Base-by-base conservation (phyloP, 2,888 invertebrate species). In the Drosophila neutralis region DNA sequence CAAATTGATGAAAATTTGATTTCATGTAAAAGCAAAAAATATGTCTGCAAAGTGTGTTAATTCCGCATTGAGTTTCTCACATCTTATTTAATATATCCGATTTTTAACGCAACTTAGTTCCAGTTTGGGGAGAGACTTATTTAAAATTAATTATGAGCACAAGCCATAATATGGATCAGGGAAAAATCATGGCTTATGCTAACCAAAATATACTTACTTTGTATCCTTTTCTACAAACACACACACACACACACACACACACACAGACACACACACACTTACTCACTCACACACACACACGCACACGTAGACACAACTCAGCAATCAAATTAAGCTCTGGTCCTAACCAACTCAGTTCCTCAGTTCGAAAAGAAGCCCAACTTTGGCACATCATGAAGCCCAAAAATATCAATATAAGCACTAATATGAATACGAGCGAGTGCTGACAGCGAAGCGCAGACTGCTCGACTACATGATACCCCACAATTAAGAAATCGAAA, bases 301-400 rank as follows among this genome's bases (percentile, higher is more conserved):
- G 13, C 29, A 31, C 33, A 27, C 15, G 13, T 21, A 24, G 4
- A 45, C 24, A 45, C 15, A 4, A 15, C 2, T 2, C 31, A 24
- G 68, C 51, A 67, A 69, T 69, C 69, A 68, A 67, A 69, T 68
- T 68, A 59, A 31, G 52, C 45, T 13, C 48, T 33, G 35, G 36
- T 40, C 42, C 31, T 15, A 68, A 67, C 67, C 67, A 54, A 67
- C 38, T 67, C 53, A 67, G 67, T 53, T 53, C 42, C 29, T 24
- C 36, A 4, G 33, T 64, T 51, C 33, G 27, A 21, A 35, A 53
- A 66, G 66, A 36, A 13, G 31, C 45, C 52, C 58, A 69, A 58
- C 45, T 58, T 61, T 57, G 42, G 54, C 36, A 18, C 49, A 60
- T 53, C 65, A 54, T 67, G 31, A 45, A 53, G 31, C 24, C 27